Percentiles rank a stretch among this genome's conserved stretches.
Evolutionary conservation across 1,140 invertebrate genomes (phyloP).

Genomic region (Anoplolepis gracilipes): DNA sequence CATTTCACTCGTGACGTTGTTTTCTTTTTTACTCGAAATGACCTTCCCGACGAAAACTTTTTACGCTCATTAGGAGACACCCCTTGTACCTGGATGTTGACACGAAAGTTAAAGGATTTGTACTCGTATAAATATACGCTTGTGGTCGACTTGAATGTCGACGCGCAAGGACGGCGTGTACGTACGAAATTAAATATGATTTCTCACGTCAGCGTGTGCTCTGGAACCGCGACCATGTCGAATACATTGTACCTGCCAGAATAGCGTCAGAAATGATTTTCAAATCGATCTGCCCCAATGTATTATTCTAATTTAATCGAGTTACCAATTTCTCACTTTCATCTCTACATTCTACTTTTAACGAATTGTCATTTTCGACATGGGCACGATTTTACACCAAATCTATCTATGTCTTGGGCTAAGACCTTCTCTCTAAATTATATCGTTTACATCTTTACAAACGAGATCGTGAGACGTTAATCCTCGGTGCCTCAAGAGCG

Average conservation of each 20-base stretch:
- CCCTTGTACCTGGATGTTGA: neutral
- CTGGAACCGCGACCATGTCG: slow-evolving; percentile 49
- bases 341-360: neutral
- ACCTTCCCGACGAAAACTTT: neutral
- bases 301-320: neutral
- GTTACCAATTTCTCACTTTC: neutral
- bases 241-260: neutral
- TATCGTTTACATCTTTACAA: neutral
- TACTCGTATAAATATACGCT: slow-evolving; percentile 56
- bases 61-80: neutral
- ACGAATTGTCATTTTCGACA: slow-evolving; percentile 36
- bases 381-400: slow-evolving; percentile 55
- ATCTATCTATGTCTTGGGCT: neutral
- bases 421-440: slow-evolving; percentile 19
- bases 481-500: neutral
- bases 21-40: neutral
- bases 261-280: neutral
- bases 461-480: slow-evolving; percentile 21
- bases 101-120: slow-evolving; percentile 42
- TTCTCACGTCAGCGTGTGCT: neutral
- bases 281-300: neutral
- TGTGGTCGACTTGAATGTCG: slow-evolving; percentile 50
- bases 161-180: slow-evolving; percentile 53
- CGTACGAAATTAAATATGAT: slow-evolving; percentile 39
- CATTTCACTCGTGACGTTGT: neutral